Percentiles rank a stretch among this genome's conserved stretches.
Evolutionary conservation across 2,888 invertebrate genomes (phyloP).

Genomic region (Sabellastarte sp.): DNA sequence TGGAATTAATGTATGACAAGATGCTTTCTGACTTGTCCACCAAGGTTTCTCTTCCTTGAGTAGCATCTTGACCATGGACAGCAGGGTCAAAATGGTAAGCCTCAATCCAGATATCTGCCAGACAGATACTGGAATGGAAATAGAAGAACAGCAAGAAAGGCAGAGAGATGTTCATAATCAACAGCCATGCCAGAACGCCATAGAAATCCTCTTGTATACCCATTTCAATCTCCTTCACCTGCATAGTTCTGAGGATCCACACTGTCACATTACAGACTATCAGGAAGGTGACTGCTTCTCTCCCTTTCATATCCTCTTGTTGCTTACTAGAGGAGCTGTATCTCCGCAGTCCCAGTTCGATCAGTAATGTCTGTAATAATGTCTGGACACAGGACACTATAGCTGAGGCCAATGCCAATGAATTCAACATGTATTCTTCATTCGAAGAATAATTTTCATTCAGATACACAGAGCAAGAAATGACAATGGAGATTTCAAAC

Average conservation of each 20-base stretch:
- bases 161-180: slow-evolving; percentile 66
- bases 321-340: slow-evolving; percentile 45
- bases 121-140: slow-evolving; percentile 57
- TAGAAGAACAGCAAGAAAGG: slow-evolving; percentile 64
- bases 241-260: slow-evolving; percentile 67
- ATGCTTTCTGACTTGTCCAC: too few relatives aligned
- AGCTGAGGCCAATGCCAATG: slow-evolving; percentile 31
- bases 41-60: too few relatives aligned
- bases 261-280: slow-evolving; percentile 68
- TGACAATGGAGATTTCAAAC: slow-evolving; percentile 45
- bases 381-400: slow-evolving; percentile 35
- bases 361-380: slow-evolving; percentile 47
- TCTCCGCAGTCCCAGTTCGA: slow-evolving; percentile 48
- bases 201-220: slow-evolving; percentile 60
- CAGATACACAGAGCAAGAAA: slow-evolving; percentile 44
- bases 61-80: too few relatives aligned
- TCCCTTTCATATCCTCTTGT: slow-evolving; percentile 60
- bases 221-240: slow-evolving; percentile 17
- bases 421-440: background rate
- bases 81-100: slow-evolving; percentile 34
- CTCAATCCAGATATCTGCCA: slow-evolving; percentile 56
- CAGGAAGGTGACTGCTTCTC: slow-evolving; percentile 67
- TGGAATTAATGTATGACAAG: too few relatives aligned
- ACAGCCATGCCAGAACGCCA: slow-evolving; percentile 68
- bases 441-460: background rate